Percentiles rank a stretch among this genome's conserved stretches.
These are phyloP conservation scores for Caenorhabditis zanzibari DNA, from an alignment of 2,888 invertebrate genomes.

Conservation along the genomic window DNA sequence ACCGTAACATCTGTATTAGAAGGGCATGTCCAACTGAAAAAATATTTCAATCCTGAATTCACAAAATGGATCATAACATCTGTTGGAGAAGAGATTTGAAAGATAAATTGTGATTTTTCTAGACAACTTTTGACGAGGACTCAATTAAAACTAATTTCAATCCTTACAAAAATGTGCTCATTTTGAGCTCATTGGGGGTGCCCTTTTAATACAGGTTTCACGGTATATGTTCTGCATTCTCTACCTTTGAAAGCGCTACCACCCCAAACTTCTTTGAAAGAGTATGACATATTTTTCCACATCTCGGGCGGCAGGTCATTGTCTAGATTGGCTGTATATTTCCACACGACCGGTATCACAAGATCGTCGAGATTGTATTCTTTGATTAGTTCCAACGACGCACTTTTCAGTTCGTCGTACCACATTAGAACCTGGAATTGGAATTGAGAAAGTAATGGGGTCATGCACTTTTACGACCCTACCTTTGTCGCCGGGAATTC, in stretches of 20 bases:
- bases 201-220: no score
- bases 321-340: conserved; percentile 72
- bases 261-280: conserved; percentile 88
- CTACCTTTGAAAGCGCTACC: conserved; percentile 88
- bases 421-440: conserved; percentile 72
- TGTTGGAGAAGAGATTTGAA: no score
- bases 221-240: background rate
- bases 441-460: background rate
- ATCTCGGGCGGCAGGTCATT: conserved; percentile 71
- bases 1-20: no score
- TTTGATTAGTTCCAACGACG: conserved; percentile 63
- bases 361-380: conserved; percentile 69
- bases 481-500: conserved; percentile 72
- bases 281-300: conserved; percentile 80
- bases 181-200: no score
- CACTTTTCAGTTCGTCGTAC: conserved; percentile 74
- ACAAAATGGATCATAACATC: no score
- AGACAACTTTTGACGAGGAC: no score
- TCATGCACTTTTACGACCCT: conserved; percentile 16
- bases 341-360: conserved; percentile 76
- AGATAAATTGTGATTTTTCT: no score
- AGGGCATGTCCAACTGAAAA: no score
- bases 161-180: no score
- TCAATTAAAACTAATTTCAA: no score
- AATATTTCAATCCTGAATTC: no score